Base-by-base conservation (phyloP, 2,113 vertebrate species). In the Sterrhoptilus dennistouni region DNA sequence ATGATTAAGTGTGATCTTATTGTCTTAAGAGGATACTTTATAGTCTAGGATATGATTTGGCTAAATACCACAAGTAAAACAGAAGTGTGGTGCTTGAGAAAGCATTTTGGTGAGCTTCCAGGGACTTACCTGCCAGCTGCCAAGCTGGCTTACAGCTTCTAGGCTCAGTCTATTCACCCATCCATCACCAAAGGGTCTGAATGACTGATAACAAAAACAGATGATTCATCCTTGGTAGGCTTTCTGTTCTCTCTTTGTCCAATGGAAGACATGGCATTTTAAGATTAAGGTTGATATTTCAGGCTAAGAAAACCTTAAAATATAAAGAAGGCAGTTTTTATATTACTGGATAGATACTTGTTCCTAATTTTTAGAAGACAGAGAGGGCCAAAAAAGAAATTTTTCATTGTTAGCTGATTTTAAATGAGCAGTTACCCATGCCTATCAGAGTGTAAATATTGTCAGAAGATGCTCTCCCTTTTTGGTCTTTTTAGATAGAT, bases 51-150 rank as follows among this genome's bases (percentile, higher is more conserved):
- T 81, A 60, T 12, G 14, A 70, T 64, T 53, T 91, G 38, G n/a
- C 72, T 81, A 90, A 80, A 70, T 20, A 52, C 25, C 84, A 63
- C 36, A 35, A 7, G 11, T 60, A 36, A 88, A 90, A 56, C 12
- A 93, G 47, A 86, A 75, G 68, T 54, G 33, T 31, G 50, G 85
- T 90, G 83, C 68, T 70, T 27, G n/a, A 90, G 60, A 90, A 95
- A 66, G 28, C 47, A 75, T 86, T 85, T 76, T 80, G 68, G 79
- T 92, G 83, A 90, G 36, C 52, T 93, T 95, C 83, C 88, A 92
- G 20, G 60, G 38, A 83, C 64, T 63, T 64, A 96, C 85, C 93
- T 96, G 83, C 50, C 90, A 95, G 82, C 84, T 95, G 89, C 84
- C 90, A 74, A 93, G 63, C 81, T 87, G 78, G 81, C 53, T 89